phyloP scores from a whole-genome alignment of 2,113 vertebrate species.

The Alligator sinensis region DNA sequence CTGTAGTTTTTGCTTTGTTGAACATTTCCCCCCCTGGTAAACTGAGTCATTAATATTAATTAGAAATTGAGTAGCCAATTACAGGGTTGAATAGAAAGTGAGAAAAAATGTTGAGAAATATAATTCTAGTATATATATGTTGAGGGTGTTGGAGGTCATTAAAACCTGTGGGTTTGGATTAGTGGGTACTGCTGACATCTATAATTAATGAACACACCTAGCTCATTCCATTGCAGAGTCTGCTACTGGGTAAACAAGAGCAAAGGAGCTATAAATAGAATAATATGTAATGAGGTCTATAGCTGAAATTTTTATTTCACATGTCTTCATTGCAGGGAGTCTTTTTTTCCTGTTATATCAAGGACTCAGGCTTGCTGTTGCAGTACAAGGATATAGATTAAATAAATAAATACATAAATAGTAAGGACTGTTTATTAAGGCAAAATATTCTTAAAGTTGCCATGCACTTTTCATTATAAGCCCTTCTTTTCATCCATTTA shows the following conservation, averaged over 20 bases:
- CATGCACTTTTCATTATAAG: background rate
- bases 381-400: conserved; percentile 13
- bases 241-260: conserved; percentile 36
- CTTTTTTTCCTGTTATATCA: too few species aligned
- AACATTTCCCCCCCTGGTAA: conserved; percentile 21
- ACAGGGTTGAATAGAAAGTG: conserved; percentile 28
- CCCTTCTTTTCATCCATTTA: background rate
- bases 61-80: conserved; percentile 47
- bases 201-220: conserved; percentile 31
- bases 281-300: conserved; percentile 39
- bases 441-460: background rate
- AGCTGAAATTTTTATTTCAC: conserved; percentile 24
- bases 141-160: conserved; percentile 3
- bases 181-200: background rate
- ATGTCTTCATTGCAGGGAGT: background rate
- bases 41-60: conserved; percentile 60
- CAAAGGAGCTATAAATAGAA: conserved; percentile 34
- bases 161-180: conserved; percentile 33
- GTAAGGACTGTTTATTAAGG: background rate
- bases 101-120: background rate
- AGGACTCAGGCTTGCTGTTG: background rate
- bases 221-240: background rate
- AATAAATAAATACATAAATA: conserved; percentile 6
- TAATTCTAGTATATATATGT: background rate
- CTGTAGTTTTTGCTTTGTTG: background rate